Conservation (phyloP, 2,888 invertebrate genomes). For the Yponomeuta plumbellus region DNA sequence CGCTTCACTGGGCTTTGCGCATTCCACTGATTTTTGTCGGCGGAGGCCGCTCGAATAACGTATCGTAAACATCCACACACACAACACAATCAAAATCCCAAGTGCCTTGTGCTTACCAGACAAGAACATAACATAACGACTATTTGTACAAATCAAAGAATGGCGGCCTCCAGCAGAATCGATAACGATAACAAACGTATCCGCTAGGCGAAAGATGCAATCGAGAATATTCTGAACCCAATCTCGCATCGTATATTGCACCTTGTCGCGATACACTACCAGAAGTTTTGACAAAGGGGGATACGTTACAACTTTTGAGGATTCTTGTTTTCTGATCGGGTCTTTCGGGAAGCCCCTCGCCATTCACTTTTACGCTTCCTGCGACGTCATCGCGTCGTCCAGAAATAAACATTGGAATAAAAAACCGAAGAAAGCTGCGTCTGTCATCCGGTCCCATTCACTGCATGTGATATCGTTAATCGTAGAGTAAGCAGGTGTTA, state of each 20-base stretch:
- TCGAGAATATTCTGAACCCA: not conserved
- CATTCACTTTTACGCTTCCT: not conserved
- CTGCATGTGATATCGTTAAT: not conserved
- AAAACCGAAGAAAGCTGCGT: slow-evolving; percentile 9
- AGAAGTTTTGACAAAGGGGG: not conserved
- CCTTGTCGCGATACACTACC: not conserved
- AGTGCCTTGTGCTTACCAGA: too few relatives aligned
- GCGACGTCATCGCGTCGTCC: not conserved
- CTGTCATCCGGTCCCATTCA: slow-evolving; percentile 1
- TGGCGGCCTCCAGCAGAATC: too few relatives aligned
- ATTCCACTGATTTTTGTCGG: not conserved
- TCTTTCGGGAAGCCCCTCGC: not conserved
- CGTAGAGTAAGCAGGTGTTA: too few relatives aligned
- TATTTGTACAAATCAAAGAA: too few relatives aligned
- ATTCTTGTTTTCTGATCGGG: not conserved
- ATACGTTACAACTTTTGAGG: not conserved
- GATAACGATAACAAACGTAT: too few relatives aligned
- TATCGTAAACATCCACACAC: too few relatives aligned
- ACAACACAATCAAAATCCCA: too few relatives aligned
- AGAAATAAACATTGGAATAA: not conserved
- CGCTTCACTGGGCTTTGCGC: slow-evolving; percentile 8
- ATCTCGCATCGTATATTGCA: not conserved
- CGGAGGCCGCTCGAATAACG: not conserved
- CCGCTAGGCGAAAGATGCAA: too few relatives aligned
- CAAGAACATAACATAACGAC: too few relatives aligned